Evolutionary conservation across 2,888 invertebrate species (phyloP).

Genomic region (Nebria brevicollis): DNA sequence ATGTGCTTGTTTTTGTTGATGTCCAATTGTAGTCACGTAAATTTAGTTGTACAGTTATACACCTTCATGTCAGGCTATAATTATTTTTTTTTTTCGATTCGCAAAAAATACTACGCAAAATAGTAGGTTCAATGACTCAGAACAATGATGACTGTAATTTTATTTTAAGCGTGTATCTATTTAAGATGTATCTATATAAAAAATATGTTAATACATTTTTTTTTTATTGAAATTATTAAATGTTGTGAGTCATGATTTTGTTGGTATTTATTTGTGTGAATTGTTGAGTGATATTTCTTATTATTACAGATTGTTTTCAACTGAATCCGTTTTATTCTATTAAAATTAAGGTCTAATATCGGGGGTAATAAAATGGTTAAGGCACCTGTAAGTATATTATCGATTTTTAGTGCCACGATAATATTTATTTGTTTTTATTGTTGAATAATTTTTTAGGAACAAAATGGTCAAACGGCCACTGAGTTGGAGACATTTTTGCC

Average conservation of each 20-base stretch:
- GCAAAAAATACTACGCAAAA: neutral
- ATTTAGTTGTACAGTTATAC: neutral
- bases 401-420: no score
- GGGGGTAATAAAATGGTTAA: slow-evolving; percentile 31
- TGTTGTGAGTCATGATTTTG: neutral
- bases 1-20: neutral
- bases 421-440: slow-evolving; percentile 3
- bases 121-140: neutral
- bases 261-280: no score
- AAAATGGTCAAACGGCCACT: slow-evolving; percentile 68
- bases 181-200: no score
- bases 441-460: slow-evolving; percentile 57
- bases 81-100: neutral
- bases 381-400: slow-evolving; percentile 37
- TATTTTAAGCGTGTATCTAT: neutral
- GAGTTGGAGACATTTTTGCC: slow-evolving; percentile 86
- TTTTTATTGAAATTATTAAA: no score
- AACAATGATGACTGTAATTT: neutral
- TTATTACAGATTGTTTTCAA: neutral
- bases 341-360: neutral
- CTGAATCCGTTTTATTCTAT: no score
- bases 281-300: no score
- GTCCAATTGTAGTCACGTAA: neutral
- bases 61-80: neutral
- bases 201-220: no score